These are phyloP conservation scores for Rhagium mordax DNA, from an alignment of 2,888 invertebrate genomes.

Conservation along the genomic window DNA sequence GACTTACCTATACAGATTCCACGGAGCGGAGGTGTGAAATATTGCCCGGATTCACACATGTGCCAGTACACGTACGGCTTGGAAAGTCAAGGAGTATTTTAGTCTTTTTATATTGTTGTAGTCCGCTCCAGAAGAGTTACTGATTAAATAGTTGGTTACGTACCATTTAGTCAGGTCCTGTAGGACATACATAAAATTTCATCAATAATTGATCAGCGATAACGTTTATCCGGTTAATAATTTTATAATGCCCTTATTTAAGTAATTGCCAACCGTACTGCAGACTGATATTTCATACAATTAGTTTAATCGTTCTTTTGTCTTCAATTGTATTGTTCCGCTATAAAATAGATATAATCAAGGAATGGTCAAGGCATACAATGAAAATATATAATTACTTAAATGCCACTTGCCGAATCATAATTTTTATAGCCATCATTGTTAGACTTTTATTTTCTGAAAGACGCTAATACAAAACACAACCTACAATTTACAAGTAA, in stretches of 20 bases:
- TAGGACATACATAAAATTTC: too few relatives aligned
- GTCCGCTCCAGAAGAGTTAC: too few relatives aligned
- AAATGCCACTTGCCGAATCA: too few relatives aligned
- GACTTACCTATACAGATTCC: slow-evolving; percentile 41
- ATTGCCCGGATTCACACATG: slow-evolving; percentile 23
- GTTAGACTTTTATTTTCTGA: too few relatives aligned
- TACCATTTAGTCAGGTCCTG: too few relatives aligned
- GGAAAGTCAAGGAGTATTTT: background rate
- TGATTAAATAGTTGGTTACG: too few relatives aligned
- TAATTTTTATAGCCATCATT: too few relatives aligned
- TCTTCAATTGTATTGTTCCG: slow-evolving; percentile 16
- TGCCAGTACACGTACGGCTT: slow-evolving; percentile 3
- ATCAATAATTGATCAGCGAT: too few relatives aligned
- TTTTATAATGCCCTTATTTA: background rate
- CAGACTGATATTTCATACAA: slow-evolving; percentile 7
- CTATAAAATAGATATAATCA: slow-evolving; percentile 15
- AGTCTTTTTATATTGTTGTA: too few relatives aligned
- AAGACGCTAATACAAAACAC: too few relatives aligned
- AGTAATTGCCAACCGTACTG: background rate
- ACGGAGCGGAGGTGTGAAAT: slow-evolving; percentile 29
- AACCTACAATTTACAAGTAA: too few relatives aligned
- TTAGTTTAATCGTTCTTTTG: slow-evolving; percentile 25
- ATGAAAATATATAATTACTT: background rate
- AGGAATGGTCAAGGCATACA: background rate
- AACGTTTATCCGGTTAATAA: background rate